These are phyloP conservation scores for Amphimallon solstitiale DNA, from an alignment of 2,888 invertebrate genomes.

Conservation along the genomic window DNA sequence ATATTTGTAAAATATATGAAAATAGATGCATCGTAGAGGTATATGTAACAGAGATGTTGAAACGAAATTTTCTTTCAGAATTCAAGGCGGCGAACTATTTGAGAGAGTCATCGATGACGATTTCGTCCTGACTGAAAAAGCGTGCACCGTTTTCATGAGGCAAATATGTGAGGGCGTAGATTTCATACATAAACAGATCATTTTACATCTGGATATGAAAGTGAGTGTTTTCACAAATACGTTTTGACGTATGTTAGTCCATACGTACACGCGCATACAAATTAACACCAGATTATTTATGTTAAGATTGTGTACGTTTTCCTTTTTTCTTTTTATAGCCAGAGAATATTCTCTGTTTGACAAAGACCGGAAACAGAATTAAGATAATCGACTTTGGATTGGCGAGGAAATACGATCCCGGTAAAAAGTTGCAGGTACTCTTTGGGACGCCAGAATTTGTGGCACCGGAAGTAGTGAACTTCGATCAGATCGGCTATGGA, in stretches of 20 bases:
- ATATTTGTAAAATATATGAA: no score
- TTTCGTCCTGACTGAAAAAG: conserved; percentile 95
- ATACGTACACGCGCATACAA: no score
- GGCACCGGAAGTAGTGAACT: conserved; percentile 98
- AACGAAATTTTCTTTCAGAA: conserved; percentile 70
- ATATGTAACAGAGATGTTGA: conserved; percentile 4
- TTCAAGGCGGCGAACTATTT: conserved; percentile 97
- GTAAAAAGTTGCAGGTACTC: conserved; percentile 90
- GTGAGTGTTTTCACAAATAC: conserved; percentile 64
- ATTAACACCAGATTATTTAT: conserved; percentile 1
- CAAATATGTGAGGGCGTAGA: conserved; percentile 98
- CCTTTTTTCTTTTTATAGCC: conserved; percentile 84
- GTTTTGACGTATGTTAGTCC: no score
- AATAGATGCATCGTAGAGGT: not conserved
- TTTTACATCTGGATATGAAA: conserved; percentile 98
- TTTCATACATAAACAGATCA: conserved; percentile 95
- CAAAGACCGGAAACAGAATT: conserved; percentile 95
- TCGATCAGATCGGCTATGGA: conserved; percentile 93
- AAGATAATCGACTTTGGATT: conserved; percentile 99
- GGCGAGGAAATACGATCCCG: conserved; percentile 90
- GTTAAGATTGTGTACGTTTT: conserved; percentile 5
- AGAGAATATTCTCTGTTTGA: conserved; percentile 97
- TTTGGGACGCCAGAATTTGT: conserved; percentile 99
- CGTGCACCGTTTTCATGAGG: conserved; percentile 95
- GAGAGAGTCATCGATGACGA: conserved; percentile 99